These are phyloP conservation scores for Laticauda colubrina DNA, from an alignment of 2,113 vertebrate genomes.

Conservation along the genomic window DNA sequence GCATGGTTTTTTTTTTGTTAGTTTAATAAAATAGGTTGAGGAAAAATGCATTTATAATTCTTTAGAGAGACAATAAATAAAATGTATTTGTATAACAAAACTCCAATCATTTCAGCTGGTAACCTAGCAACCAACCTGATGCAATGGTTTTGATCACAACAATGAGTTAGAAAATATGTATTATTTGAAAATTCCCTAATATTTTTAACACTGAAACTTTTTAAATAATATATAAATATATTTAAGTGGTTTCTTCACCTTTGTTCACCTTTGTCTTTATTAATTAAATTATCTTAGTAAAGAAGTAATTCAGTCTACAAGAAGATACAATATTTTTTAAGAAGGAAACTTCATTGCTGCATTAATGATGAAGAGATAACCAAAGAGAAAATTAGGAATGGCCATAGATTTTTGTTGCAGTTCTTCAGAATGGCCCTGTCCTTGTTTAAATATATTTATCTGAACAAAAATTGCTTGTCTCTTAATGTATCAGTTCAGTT, in stretches of 20 bases:
- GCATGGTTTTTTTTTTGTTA: background rate
- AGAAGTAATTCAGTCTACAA: background rate
- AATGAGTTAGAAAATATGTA: background rate
- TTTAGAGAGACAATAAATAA: background rate
- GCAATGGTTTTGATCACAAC: background rate
- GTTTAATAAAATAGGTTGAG: background rate
- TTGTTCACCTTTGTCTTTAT: background rate
- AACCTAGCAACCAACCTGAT: background rate
- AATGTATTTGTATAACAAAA: background rate
- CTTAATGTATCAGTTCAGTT: background rate
- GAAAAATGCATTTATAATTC: background rate
- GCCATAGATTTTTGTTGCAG: background rate
- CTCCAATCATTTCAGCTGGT: too few relatives aligned
- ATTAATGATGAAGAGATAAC: background rate
- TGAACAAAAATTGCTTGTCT: background rate
- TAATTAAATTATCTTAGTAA: background rate
- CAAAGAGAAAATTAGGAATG: background rate
- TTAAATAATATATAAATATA: background rate
- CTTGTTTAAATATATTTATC: background rate
- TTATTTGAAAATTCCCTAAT: background rate
- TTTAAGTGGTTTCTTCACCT: background rate
- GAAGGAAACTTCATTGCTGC: background rate
- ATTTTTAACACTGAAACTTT: background rate
- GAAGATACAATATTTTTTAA: background rate
- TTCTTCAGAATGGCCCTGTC: background rate